Conservation (phyloP, 2,888 invertebrate species). For the Cordilura impudica region DNA sequence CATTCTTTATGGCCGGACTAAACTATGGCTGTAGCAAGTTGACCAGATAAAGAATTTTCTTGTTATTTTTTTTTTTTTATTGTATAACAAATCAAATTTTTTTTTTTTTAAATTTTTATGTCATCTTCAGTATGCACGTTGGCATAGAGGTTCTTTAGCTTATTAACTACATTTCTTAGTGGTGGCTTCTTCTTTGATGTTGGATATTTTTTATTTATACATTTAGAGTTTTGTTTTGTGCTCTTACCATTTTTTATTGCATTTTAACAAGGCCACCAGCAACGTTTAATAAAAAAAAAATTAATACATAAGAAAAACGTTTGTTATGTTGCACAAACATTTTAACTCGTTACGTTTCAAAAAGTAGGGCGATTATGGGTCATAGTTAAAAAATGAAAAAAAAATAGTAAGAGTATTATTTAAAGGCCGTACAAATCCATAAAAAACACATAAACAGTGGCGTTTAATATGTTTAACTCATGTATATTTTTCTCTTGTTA, state of each 20-base stretch:
- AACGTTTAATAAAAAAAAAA: slow-evolving; percentile 32
- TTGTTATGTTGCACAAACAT: slow-evolving; percentile 44
- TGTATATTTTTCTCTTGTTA: slow-evolving; percentile 4
- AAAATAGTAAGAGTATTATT: slow-evolving; percentile 28
- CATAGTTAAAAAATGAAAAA: slow-evolving; percentile 25
- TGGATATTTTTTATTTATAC: slow-evolving; percentile 15
- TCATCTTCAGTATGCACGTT: slow-evolving; percentile 60
- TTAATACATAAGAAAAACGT: slow-evolving; percentile 28
- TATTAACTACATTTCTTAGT: slow-evolving; percentile 55
- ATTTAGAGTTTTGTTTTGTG: slow-evolving; percentile 44
- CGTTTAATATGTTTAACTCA: slow-evolving; percentile 10
- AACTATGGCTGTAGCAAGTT: slow-evolving; percentile 4
- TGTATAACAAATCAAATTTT: slow-evolving; percentile 45
- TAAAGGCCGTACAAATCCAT: slow-evolving; percentile 30
- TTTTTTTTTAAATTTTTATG: slow-evolving; percentile 38
- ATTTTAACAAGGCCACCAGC: slow-evolving; percentile 61
- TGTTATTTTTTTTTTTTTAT: slow-evolving; percentile 5
- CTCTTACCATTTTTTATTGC: slow-evolving; percentile 55
- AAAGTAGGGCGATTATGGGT: slow-evolving; percentile 51
- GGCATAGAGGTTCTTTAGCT: slow-evolving; percentile 70
- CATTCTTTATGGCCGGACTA: slow-evolving; percentile 5
- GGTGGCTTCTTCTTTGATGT: slow-evolving; percentile 53
- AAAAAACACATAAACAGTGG: not conserved
- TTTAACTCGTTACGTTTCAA: slow-evolving; percentile 35
- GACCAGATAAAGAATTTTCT: not conserved